phyloP scores from a whole-genome alignment of 2,888 invertebrate species.

The Lasioglossum calceatum region DNA sequence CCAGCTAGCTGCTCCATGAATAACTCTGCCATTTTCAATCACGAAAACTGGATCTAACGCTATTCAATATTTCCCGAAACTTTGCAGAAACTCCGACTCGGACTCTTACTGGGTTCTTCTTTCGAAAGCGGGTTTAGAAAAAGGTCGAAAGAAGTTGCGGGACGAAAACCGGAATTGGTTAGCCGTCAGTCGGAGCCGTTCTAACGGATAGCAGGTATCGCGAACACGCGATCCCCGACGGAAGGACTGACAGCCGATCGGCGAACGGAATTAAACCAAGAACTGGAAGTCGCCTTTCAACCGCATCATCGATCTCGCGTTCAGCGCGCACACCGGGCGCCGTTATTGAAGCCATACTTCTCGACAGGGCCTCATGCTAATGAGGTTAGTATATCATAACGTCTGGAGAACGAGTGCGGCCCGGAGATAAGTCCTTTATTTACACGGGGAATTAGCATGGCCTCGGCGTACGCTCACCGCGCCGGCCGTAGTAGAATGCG shows the following conservation, averaged over 20 bases:
- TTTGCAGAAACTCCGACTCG: not conserved
- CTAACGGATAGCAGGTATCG: not conserved
- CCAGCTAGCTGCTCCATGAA: not conserved
- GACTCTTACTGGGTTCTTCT: not conserved
- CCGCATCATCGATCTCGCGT: slow-evolving; percentile 44
- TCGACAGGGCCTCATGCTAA: slow-evolving; percentile 59
- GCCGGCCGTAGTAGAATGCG: slow-evolving; percentile 9
- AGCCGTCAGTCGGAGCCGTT: not conserved
- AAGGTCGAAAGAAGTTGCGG: not conserved
- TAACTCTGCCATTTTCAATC: not conserved
- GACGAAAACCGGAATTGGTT: not conserved
- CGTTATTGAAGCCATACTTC: slow-evolving; percentile 59
- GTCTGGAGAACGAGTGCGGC: slow-evolving; percentile 64
- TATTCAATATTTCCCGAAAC: not conserved
- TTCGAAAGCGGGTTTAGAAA: not conserved
- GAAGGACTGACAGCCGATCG: slow-evolving; percentile 25
- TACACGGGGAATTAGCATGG: slow-evolving; percentile 68
- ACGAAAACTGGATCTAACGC: not conserved
- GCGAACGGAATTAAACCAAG: slow-evolving; percentile 23
- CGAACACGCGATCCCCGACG: not conserved
- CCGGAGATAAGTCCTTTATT: slow-evolving; percentile 72
- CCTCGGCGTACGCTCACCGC: slow-evolving; percentile 31
- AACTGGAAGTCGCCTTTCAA: slow-evolving; percentile 31
- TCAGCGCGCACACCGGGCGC: not conserved
- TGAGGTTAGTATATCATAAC: slow-evolving; percentile 70